These are phyloP conservation scores for Polydrusus pterygomalis DNA, from an alignment of 2,888 invertebrate genomes.

Conservation along the genomic window DNA sequence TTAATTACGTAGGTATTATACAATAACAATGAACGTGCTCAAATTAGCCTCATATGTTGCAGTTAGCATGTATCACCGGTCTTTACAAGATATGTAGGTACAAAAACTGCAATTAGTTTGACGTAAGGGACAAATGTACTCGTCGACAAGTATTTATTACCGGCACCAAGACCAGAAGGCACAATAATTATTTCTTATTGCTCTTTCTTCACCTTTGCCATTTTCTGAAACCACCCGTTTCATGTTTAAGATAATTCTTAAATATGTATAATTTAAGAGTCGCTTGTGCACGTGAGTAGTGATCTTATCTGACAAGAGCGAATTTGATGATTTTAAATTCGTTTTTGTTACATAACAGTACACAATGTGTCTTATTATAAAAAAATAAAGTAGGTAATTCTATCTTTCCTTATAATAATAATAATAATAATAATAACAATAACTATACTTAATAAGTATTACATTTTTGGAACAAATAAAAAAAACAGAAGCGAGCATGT, in stretches of 20 bases:
- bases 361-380: slow-evolving; percentile 1
- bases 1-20: too few species aligned
- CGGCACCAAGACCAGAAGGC: slow-evolving; percentile 14
- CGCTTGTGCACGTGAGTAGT: not conserved
- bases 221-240: not conserved
- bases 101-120: slow-evolving; percentile 11
- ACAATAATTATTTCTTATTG: not conserved
- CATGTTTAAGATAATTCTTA: not conserved
- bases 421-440: too few species aligned
- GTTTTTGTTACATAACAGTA: slow-evolving; percentile 9
- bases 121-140: slow-evolving; percentile 16
- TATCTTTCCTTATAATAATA: too few species aligned
- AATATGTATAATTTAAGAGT: slow-evolving; percentile 11
- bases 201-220: slow-evolving; percentile 4
- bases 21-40: too few species aligned
- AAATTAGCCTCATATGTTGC: not conserved
- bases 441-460: too few species aligned
- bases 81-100: not conserved
- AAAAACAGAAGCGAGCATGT: too few species aligned
- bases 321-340: slow-evolving; percentile 5
- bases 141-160: slow-evolving; percentile 3
- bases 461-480: too few species aligned
- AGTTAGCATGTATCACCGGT: not conserved
- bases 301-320: not conserved
- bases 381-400: not conserved